Conservation (phyloP, 2,888 invertebrate species). For the Melanotus villosus region DNA sequence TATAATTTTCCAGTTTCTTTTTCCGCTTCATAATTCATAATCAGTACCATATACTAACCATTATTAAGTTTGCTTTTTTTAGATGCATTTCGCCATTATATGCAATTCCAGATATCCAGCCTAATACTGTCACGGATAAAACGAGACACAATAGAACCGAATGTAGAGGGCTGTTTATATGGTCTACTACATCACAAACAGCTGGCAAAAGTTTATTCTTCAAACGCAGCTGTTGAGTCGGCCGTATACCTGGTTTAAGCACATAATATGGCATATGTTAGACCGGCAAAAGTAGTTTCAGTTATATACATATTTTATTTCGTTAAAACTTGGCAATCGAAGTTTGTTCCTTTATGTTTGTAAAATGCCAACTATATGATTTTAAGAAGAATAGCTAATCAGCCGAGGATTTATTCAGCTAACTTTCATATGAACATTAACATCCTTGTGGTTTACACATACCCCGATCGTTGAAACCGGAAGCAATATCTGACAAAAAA, state of each 20-base stretch:
- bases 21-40: constrained; percentile 60
- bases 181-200: constrained; percentile 62
- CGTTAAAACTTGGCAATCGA: constrained; percentile 28
- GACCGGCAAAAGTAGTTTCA: constrained; percentile 56
- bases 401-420: too few relatives aligned
- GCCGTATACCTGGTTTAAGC: constrained; percentile 59
- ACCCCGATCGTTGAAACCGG: constrained; percentile 24
- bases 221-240: constrained; percentile 67
- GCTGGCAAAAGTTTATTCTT: constrained; percentile 70
- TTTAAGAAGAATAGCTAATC: background rate
- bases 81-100: constrained; percentile 67
- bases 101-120: constrained; percentile 53
- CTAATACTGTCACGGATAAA: constrained; percentile 24
- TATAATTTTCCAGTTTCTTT: constrained; percentile 28
- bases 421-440: too few relatives aligned
- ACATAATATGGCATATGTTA: constrained; percentile 63
- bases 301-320: constrained; percentile 47
- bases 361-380: background rate
- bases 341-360: background rate
- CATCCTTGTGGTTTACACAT: too few relatives aligned
- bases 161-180: constrained; percentile 46
- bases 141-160: constrained; percentile 39
- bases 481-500: background rate
- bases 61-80: constrained; percentile 57
- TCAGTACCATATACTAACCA: constrained; percentile 61